Evolutionary conservation across 2,888 invertebrate species (phyloP).

Genomic region (Heliconius cydno): DNA sequence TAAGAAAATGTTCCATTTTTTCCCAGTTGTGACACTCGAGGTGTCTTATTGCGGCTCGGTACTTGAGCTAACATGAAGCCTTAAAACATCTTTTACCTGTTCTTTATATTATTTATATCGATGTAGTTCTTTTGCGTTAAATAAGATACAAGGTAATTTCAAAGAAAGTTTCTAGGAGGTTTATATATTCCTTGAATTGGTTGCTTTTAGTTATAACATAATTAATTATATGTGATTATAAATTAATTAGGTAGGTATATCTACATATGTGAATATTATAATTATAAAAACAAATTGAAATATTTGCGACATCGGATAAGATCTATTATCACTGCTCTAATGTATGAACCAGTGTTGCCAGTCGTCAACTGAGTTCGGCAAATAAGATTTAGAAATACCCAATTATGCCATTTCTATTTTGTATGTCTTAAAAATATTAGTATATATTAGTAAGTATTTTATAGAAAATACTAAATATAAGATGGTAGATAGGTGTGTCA

Average conservation of each 20-base stretch:
- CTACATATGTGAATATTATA: too few species aligned
- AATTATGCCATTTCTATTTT: not conserved
- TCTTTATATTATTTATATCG: conserved; percentile 37
- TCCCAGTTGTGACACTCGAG: conserved; percentile 45
- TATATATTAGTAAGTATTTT: too few species aligned
- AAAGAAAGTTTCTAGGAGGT: not conserved
- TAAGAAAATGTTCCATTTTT: conserved; percentile 24
- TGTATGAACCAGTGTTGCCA: too few species aligned
- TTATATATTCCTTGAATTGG: too few species aligned
- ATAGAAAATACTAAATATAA: not conserved
- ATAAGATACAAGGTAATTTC: not conserved
- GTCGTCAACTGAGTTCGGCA: too few species aligned
- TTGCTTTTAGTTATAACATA: too few species aligned
- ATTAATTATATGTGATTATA: too few species aligned
- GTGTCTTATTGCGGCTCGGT: conserved; percentile 62
- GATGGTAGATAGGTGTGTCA: not conserved
- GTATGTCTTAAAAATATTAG: not conserved
- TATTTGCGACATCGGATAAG: too few species aligned
- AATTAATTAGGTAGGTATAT: too few species aligned
- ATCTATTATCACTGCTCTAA: too few species aligned
- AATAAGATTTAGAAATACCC: not conserved
- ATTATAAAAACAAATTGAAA: too few species aligned
- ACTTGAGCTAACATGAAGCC: conserved; percentile 58
- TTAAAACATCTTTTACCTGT: conserved; percentile 51
- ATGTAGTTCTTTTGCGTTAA: not conserved